A percentile compares a stretch with the other conserved stretches of the same genome.
These are phyloP conservation scores for Martes martes DNA, from an alignment of 2,113 vertebrate genomes.

Conservation along the genomic window DNA sequence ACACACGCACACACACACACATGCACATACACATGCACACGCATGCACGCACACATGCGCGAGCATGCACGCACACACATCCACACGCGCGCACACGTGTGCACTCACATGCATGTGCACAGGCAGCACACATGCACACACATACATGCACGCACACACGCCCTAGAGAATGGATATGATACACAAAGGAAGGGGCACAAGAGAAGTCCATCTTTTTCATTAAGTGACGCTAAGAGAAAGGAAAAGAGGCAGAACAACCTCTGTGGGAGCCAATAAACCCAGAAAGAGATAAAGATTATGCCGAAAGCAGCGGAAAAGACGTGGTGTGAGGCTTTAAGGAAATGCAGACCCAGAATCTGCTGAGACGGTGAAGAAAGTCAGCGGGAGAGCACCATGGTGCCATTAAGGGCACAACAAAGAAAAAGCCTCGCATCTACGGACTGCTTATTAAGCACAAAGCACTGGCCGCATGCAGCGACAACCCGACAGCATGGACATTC, in stretches of 20 bases:
- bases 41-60: too few relatives aligned
- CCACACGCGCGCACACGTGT: not conserved
- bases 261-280: not conserved
- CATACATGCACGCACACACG: not conserved
- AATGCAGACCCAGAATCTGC: not conserved
- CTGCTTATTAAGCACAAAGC: not conserved
- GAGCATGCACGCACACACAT: too few relatives aligned
- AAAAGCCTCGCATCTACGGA: accelerated
- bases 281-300: not conserved
- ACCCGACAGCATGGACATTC: accelerated
- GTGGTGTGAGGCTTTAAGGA: not conserved
- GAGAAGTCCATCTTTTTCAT: not conserved
- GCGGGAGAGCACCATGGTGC: not conserved
- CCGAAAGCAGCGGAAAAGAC: not conserved
- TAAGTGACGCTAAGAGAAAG: not conserved
- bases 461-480: not conserved
- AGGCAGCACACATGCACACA: too few relatives aligned
- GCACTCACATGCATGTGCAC: not conserved
- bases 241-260: not conserved
- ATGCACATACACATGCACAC: not conserved
- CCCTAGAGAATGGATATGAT: not conserved
- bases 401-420: not conserved
- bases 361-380: not conserved
- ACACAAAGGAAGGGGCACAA: not conserved
- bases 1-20: too few relatives aligned